These are phyloP conservation scores for Ectobius pallidus DNA, from an alignment of 2,888 invertebrate species.

Conservation along the genomic window DNA sequence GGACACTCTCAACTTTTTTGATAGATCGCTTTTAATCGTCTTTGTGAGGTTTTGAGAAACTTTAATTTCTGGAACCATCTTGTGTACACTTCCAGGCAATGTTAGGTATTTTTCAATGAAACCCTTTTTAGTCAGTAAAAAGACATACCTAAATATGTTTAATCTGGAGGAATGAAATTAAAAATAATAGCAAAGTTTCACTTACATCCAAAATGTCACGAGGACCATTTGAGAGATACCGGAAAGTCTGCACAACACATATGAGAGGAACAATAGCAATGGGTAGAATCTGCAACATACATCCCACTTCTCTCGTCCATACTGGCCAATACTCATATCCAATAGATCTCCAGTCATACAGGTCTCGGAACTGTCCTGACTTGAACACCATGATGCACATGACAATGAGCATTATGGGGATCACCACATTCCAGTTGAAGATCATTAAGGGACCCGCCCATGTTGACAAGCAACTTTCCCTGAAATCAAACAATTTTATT, in stretches of 20 bases:
- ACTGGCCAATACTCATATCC: conserved; percentile 77
- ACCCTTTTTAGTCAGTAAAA: too few species aligned
- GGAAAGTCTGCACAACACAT: conserved; percentile 74
- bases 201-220: conserved; percentile 86
- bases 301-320: conserved; percentile 82
- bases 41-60: too few species aligned
- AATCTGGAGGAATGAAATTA: too few species aligned
- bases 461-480: conserved; percentile 56
- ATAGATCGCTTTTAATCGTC: too few species aligned
- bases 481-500: too few species aligned
- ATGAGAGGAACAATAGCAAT: conserved; percentile 74
- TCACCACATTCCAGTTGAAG: conserved; percentile 86
- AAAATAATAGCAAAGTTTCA: too few species aligned
- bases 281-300: conserved; percentile 76
- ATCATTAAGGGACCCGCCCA: conserved; percentile 74
- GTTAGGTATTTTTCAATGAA: too few species aligned
- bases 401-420: conserved; percentile 83
- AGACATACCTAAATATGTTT: too few species aligned
- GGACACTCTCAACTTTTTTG: too few species aligned
- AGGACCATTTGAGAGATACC: conserved; percentile 80
- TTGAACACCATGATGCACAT: conserved; percentile 74
- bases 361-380: conserved; percentile 68
- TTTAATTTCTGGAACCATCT: too few species aligned
- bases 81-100: too few species aligned
- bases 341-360: conserved; percentile 69